phyloP scores from a whole-genome alignment of 1,140 invertebrate species.

The Mizuhopecten yessoensis region DNA sequence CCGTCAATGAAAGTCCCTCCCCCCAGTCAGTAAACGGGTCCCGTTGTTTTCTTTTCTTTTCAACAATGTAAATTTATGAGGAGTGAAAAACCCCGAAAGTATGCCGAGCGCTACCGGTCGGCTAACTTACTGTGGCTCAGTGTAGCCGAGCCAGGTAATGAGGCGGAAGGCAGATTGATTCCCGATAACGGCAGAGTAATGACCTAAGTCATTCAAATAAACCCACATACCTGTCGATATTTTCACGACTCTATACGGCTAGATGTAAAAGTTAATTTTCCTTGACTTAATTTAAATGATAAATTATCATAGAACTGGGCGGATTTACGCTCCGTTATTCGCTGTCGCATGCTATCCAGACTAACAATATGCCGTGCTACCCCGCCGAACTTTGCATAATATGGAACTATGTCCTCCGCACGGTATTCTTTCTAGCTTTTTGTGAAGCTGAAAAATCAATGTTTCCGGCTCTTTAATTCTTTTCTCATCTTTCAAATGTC shows the following conservation, averaged over 20 bases:
- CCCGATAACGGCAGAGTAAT: not conserved
- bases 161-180: not conserved
- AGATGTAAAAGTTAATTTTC: conserved; percentile 22
- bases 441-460: conserved; percentile 34
- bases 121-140: not conserved
- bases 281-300: conserved; percentile 22
- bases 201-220: not conserved
- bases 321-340: conserved; percentile 11
- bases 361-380: not conserved
- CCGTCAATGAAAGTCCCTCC: conserved; percentile 1
- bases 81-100: not conserved
- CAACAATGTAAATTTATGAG: conserved; percentile 27
- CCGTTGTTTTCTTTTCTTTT: conserved; percentile 39
- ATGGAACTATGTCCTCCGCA: not conserved
- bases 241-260: conserved; percentile 32
- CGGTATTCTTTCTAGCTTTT: not conserved
- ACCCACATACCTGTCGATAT: conserved; percentile 23
- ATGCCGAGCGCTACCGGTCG: conserved; percentile 19
- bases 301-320: not conserved
- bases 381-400: not conserved
- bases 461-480: not conserved
- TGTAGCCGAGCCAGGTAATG: not conserved
- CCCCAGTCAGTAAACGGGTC: not conserved
- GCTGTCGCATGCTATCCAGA: not conserved
- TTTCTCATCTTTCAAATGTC: not conserved